Conservation (phyloP, 2,113 vertebrate genomes). For the Pelodiscus sinensis region DNA sequence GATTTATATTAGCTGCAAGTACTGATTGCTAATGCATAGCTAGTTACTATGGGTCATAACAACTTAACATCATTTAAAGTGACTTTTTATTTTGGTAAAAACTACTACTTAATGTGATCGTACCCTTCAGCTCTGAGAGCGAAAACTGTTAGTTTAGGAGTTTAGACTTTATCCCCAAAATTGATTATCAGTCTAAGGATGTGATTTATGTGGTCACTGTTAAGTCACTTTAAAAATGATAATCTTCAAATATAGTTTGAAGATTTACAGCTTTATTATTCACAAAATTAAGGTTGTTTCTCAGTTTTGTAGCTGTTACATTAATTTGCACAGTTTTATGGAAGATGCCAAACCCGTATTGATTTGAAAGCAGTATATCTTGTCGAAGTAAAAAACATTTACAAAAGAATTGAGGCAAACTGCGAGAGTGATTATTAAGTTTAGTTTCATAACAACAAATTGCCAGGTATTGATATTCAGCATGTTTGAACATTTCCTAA, state of each 20-base stretch:
- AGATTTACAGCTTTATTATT: slow-evolving; percentile 68
- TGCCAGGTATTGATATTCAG: not conserved
- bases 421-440: not conserved
- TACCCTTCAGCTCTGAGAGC: slow-evolving; percentile 20
- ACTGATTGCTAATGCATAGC: not conserved
- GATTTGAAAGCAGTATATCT: slow-evolving; percentile 47
- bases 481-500: slow-evolving; percentile 4
- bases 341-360: slow-evolving; percentile 71
- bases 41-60: not conserved
- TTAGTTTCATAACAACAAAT: not conserved
- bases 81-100: not conserved
- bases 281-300: slow-evolving; percentile 63
- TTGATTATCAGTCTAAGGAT: slow-evolving; percentile 44
- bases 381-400: slow-evolving; percentile 49
- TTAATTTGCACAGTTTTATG: slow-evolving; percentile 58
- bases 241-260: slow-evolving; percentile 57
- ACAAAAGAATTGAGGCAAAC: slow-evolving; percentile 19
- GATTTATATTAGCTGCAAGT: not conserved
- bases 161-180: not conserved
- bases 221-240: slow-evolving; percentile 42
- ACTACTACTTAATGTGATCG: slow-evolving; percentile 16
- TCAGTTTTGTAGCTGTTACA: slow-evolving; percentile 56
- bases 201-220: not conserved
- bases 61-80: not conserved
- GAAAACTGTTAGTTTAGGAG: slow-evolving; percentile 23